Evolutionary conservation across 2,797 vertebrate genomes (phyloP).

Genomic region (Threskiornis aethiopicus): DNA sequence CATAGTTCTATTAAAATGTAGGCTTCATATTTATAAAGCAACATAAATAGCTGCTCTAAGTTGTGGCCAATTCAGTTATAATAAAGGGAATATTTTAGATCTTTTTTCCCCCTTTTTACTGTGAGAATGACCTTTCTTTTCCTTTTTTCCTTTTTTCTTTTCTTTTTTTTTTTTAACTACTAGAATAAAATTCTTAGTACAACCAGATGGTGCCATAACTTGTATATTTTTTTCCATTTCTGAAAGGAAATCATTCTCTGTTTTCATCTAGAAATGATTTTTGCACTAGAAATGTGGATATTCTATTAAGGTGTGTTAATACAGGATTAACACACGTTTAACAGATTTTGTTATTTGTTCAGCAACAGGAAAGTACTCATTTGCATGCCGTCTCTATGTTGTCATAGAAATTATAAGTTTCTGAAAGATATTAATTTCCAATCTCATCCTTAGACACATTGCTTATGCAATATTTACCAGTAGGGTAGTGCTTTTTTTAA

Average conservation of each 20-base stretch:
- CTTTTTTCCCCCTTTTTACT: not conserved
- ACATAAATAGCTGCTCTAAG: not conserved
- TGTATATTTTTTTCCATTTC: not conserved
- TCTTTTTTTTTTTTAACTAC: not conserved
- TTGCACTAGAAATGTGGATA: not conserved
- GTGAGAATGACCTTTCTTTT: not conserved
- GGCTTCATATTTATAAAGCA: slow-evolving; percentile 1
- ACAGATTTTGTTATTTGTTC: not conserved
- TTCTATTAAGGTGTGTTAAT: not conserved
- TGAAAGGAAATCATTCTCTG: not conserved
- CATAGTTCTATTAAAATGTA: slow-evolving; percentile 17
- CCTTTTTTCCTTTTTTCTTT: not conserved
- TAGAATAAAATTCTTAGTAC: not conserved
- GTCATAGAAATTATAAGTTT: not conserved
- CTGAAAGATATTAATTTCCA: not conserved
- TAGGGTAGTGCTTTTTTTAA: not conserved
- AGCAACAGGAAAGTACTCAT: not conserved
- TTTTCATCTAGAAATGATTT: not conserved
- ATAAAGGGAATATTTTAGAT: not conserved
- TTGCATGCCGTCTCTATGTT: not conserved
- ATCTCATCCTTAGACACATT: not conserved
- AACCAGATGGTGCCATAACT: not conserved
- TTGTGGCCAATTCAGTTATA: not conserved
- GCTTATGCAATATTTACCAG: not conserved
- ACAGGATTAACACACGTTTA: not conserved